Evolutionary conservation across 2,113 vertebrate species (phyloP).

Genomic region (Alligator sinensis): DNA sequence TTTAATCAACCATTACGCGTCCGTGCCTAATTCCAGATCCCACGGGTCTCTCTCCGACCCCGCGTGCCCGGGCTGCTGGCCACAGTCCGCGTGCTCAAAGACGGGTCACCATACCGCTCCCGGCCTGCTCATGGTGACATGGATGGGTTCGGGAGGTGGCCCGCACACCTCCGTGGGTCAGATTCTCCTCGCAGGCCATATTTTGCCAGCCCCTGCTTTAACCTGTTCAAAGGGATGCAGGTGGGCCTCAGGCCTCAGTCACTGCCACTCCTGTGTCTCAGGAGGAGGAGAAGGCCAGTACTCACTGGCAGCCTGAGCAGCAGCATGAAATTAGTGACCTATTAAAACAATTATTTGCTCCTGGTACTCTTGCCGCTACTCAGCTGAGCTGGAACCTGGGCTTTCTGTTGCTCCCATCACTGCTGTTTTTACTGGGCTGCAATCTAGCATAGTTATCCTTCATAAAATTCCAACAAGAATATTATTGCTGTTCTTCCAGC

Average conservation of each 20-base stretch:
- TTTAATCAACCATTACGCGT: too few relatives aligned
- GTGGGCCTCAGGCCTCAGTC: neutral
- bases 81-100: too few relatives aligned
- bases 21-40: too few relatives aligned
- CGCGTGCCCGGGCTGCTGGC: too few relatives aligned
- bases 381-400: neutral
- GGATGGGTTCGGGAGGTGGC: too few relatives aligned
- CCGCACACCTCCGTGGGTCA: too few relatives aligned
- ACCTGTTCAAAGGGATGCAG: too few relatives aligned
- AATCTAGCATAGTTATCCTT: neutral
- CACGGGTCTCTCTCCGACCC: too few relatives aligned
- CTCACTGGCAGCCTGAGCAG: rapidly evolving
- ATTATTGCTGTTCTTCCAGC: neutral
- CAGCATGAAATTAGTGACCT: neutral
- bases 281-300: neutral
- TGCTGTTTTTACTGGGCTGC: neutral
- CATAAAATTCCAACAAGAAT: neutral
- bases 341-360: neutral
- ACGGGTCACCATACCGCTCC: too few relatives aligned
- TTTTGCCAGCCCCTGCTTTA: too few relatives aligned
- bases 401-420: neutral
- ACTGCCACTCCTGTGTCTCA: rapidly evolving
- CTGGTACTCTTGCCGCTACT: neutral
- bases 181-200: too few relatives aligned
- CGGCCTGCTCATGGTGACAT: too few relatives aligned